Conservation (phyloP, 2,113 vertebrate genomes). For the Melanocharis versteri region DNA sequence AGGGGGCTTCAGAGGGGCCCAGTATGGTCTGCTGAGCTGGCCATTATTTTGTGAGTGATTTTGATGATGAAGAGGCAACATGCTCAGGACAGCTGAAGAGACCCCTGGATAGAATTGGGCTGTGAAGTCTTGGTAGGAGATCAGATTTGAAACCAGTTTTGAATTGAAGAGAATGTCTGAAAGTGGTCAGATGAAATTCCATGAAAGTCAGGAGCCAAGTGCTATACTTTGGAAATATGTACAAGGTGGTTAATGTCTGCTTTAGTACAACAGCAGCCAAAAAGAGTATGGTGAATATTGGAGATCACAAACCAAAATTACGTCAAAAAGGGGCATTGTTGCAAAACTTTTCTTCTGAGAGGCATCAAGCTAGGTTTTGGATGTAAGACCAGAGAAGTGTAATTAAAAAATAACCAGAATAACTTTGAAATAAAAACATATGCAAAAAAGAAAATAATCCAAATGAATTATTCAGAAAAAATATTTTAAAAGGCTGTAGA, state of each 20-base stretch:
- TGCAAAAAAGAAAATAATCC: not conserved
- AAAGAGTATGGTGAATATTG: not conserved
- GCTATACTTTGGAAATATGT: not conserved
- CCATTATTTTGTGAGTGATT: not conserved
- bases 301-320: not conserved
- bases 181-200: not conserved
- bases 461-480: not conserved
- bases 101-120: not conserved
- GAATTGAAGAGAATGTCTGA: not conserved
- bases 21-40: not conserved
- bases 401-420: not conserved
- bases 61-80: not conserved
- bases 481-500: not conserved
- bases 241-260: not conserved
- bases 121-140: not conserved
- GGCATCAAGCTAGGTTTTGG: not conserved
- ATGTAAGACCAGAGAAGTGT: not conserved
- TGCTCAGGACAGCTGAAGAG: not conserved
- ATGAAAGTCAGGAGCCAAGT: not conserved
- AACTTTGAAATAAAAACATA: not conserved
- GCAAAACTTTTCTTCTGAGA: not conserved
- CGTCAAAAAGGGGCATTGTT: fast-evolving
- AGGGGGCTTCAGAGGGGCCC: fast-evolving
- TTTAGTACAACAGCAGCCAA: not conserved
- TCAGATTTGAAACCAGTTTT: not conserved